Conservation (phyloP, 2,888 invertebrate species). For the Scaptomyza caliginosa region DNA sequence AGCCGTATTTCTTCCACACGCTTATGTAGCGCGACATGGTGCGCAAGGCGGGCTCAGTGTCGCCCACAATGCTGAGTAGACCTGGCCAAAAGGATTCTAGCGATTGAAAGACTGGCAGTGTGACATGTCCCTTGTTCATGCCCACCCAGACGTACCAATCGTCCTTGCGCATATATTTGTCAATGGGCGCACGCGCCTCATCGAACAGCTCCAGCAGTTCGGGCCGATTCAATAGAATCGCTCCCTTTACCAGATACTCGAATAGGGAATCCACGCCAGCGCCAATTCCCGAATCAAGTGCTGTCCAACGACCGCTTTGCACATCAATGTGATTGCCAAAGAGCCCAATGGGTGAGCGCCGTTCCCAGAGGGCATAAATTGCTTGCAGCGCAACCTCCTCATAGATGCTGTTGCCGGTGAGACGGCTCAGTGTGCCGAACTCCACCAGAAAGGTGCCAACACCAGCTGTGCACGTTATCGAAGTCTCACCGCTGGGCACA, state of each 20-base stretch:
- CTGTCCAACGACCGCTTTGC: constrained; percentile 97
- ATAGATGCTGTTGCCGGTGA: constrained; percentile 97
- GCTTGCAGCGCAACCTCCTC: constrained; percentile 98
- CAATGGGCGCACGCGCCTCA: constrained; percentile 90
- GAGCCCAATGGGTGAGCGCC: constrained; percentile 93
- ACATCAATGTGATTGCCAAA: constrained; percentile 99
- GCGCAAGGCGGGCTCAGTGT: constrained; percentile 95
- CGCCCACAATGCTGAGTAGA: constrained; percentile 93
- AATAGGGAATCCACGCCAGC: constrained; percentile 98
- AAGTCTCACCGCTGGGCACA: constrained; percentile 97
- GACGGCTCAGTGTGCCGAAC: constrained; percentile 95
- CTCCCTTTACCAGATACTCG: constrained; percentile 98
- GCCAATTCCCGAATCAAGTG: constrained; percentile 98
- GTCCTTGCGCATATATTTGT: constrained; percentile 94
- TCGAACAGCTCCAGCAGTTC: constrained; percentile 96
- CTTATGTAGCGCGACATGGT: constrained; percentile 98
- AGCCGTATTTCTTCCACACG: constrained; percentile 98
- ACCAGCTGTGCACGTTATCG: constrained; percentile 98
- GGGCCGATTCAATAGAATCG: constrained; percentile 94
- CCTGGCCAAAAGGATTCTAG: constrained; percentile 99
- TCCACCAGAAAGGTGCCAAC: constrained; percentile 98
- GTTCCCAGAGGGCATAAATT: constrained; percentile 93
- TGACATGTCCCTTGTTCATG: constrained; percentile 97
- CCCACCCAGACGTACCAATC: constrained; percentile 99
- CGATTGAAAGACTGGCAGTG: constrained; percentile 98